Conservation (phyloP, 2,888 invertebrate species). For the Tetanocera ferruginea region DNA sequence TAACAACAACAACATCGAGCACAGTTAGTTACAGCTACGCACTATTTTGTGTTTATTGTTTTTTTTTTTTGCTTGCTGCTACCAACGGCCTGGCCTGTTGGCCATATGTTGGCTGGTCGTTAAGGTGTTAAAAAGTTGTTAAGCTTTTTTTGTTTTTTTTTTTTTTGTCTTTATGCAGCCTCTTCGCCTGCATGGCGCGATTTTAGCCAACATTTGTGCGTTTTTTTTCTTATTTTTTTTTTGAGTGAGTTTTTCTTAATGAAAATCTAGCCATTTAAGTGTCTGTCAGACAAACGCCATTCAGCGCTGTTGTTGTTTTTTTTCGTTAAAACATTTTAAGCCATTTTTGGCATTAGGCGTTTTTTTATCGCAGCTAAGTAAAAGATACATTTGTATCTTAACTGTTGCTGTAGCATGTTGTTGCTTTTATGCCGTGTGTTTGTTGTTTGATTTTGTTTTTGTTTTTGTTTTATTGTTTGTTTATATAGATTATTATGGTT, state of each 20-base stretch:
- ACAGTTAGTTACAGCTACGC: conserved; percentile 44
- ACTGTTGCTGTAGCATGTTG: not conserved
- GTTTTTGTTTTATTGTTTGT: too few species aligned
- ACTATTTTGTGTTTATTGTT: conserved; percentile 38
- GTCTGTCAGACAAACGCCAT: conserved; percentile 17
- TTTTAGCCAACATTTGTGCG: conserved; percentile 19
- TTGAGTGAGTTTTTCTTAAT: conserved; percentile 21
- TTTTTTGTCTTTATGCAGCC: conserved; percentile 53
- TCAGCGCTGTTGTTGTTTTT: conserved; percentile 50
- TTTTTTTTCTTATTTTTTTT: not conserved
- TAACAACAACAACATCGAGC: conserved; percentile 42
- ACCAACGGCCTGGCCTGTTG: not conserved
- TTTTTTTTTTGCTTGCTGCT: conserved; percentile 13
- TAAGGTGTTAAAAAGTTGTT: conserved; percentile 68
- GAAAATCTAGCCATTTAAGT: conserved; percentile 5
- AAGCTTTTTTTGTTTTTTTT: conserved; percentile 63
- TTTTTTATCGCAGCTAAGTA: conserved; percentile 11
- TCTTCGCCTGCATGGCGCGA: not conserved
- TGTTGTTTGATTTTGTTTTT: not conserved
- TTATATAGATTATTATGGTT: not conserved
- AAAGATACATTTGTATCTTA: not conserved
- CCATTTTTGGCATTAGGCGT: conserved; percentile 42
- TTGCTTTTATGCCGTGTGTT: not conserved
- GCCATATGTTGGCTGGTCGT: conserved; percentile 40
- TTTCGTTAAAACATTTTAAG: conserved; percentile 38